Evolutionary conservation across 1,140 invertebrate species (phyloP), one percentile per base, ranked within the genome.

Genomic region (Pogonomyrmex californicus): DNA sequence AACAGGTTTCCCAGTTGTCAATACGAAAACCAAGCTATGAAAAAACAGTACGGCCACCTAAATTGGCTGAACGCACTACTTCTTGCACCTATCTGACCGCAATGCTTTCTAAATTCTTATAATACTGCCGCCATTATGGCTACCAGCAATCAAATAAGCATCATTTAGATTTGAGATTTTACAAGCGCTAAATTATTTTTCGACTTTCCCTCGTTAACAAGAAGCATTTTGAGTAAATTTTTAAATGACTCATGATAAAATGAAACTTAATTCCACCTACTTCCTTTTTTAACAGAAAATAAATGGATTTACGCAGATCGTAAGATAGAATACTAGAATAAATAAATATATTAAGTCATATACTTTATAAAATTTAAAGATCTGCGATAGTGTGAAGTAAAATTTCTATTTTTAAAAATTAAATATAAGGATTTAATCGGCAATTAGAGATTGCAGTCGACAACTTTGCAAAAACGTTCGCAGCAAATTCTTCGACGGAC

Each of bases 21-120:
- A 60, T 83, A 5, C n/a, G 41, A 49, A 23, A 47, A 47, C 33
- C 36, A 10, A 66, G 36, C 12, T 4, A 10, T 5, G 47, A 12
- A 30, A 68, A 51, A 54, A 30, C n/a, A 60, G 30, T 56, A 2
- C 49, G n/a, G 9, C 41, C 47, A 56, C 17, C 41, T 23, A 73
- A 62, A 83, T 83, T 49, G 56, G n/a, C 56, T 83, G 56, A 83
- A 83, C 44, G 79, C 79, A 83, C 68, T 83, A 75, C 54, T 83
- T 83, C 68, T 73, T 62, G 12, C 54, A 60, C 75, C 79, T 83
- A 75, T 73, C 41, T 36, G 30, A 7, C 68, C 44, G 79, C 68
- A 83, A 83, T 83, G 68, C 79, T 83, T 83, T 83, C 79, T 83
- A 83, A 83, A 83, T 75, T 49, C 79, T 83, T 75, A 82, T 73